These are phyloP conservation scores for Sesia bembeciformis DNA, from an alignment of 2,888 invertebrate species.

Conservation along the genomic window DNA sequence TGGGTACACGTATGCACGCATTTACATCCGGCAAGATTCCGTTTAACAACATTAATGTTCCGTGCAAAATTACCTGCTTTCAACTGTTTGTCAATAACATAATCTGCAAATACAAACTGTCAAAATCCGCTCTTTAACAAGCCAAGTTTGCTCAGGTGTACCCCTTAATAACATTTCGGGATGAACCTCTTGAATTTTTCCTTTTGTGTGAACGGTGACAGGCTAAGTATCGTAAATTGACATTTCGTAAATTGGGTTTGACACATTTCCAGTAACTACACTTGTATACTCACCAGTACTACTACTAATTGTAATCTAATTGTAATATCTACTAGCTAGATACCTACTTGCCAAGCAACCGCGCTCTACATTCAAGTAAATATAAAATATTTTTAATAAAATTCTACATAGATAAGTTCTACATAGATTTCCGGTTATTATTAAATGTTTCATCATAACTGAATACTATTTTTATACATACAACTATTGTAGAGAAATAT, in stretches of 20 bases:
- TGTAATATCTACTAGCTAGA: too few relatives aligned
- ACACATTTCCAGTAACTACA: background rate
- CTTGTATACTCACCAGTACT: too few relatives aligned
- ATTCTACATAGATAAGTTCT: too few relatives aligned
- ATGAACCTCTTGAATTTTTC: constrained; percentile 10
- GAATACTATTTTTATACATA: too few relatives aligned
- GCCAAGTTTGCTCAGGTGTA: constrained; percentile 58
- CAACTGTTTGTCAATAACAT: constrained; percentile 58
- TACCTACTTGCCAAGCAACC: too few relatives aligned
- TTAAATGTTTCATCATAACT: too few relatives aligned
- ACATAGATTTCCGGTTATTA: too few relatives aligned
- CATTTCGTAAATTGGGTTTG: background rate
- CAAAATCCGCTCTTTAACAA: constrained; percentile 63
- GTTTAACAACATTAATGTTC: constrained; percentile 30
- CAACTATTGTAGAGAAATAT: too few relatives aligned
- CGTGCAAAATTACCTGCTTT: constrained; percentile 59
- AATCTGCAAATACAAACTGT: constrained; percentile 69
- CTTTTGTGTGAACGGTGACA: constrained; percentile 12
- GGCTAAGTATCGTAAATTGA: constrained; percentile 8
- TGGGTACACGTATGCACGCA: constrained; percentile 4
- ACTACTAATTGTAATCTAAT: too few relatives aligned
- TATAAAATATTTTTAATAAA: too few relatives aligned
- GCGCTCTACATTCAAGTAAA: too few relatives aligned
- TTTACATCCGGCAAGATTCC: constrained; percentile 32
- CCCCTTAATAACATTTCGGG: constrained; percentile 16